Evolutionary conservation across 2,797 vertebrate species (phyloP), one percentile per base, ranked within the genome.

Genomic region (Morus bassanus): DNA sequence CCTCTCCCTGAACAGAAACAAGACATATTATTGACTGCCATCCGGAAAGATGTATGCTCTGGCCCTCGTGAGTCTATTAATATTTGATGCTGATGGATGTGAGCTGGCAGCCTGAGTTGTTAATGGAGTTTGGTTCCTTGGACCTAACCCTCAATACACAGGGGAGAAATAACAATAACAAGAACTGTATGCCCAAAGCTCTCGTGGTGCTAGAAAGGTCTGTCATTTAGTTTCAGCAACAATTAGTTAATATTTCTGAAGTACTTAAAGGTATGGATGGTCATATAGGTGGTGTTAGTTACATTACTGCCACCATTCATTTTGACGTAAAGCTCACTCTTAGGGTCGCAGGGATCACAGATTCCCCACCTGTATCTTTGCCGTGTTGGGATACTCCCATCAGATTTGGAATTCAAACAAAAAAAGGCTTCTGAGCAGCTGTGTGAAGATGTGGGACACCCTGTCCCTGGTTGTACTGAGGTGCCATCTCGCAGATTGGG

Each of bases 81-180:
- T 97, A 96, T 96, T 96, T 97, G 93, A 97, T 97, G 93, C 94
- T 96, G 96, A 97, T 93, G 93, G 95, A 96, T 97, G 95, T 53
- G 82, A 97, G 85, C 92, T 96, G 91, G 93, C 91, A 95, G 87
- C 45, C 80, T 64, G 89, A 51, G 93, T 97, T 97, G 96, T 96
- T 96, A 96, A 93, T 95, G 94, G 85, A 50, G 83, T 91, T 96
- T 90, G 88, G 79, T 85, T 93, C 92, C 70, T 82, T 90, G 89
- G 94, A 76, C 92, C 91, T 90, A 79, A 35, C 65, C 73, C 89
- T 91, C 39, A 18, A 1, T 86, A 63, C 48, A 3, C 46, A 74
- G 89, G 54, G 73, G 45, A 86, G 89, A 91, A 88, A 90, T 84
- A 88, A 69, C 87, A 65, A 21, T 13, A 78, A 68, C 43, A 65